These are phyloP conservation scores for Drosophila algonquin DNA, from an alignment of 2,888 invertebrate genomes.

Conservation along the genomic window DNA sequence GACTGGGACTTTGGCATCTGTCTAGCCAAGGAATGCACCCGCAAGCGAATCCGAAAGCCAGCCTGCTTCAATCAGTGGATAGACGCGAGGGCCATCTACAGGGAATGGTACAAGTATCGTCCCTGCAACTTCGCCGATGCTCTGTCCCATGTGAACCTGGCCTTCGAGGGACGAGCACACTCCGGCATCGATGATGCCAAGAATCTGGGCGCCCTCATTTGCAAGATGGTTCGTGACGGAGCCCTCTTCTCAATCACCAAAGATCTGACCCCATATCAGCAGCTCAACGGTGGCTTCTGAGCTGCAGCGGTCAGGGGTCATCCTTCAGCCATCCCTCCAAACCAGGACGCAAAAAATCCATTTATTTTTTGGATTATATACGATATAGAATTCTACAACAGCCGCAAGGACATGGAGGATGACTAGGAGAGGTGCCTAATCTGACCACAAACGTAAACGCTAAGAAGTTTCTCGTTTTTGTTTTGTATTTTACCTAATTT, in stretches of 20 bases:
- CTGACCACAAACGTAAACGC: constrained; percentile 7
- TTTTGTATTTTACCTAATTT: constrained; percentile 18
- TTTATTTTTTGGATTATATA: constrained; percentile 53
- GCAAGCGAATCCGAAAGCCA: constrained; percentile 86
- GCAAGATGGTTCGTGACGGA: constrained; percentile 86
- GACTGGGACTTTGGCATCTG: constrained; percentile 88
- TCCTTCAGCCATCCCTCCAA: constrained; percentile 58
- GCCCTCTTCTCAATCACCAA: constrained; percentile 85
- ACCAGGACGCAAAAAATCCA: constrained; percentile 43
- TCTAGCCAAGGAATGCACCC: constrained; percentile 85
- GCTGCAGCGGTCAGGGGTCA: constrained; percentile 8
- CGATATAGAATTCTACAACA: constrained; percentile 29
- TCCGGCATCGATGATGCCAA: constrained; percentile 87
- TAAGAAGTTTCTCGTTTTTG: constrained; percentile 3
- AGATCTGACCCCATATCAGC: constrained; percentile 83
- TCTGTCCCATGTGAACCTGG: constrained; percentile 85
- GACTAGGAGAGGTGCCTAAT: constrained; percentile 4
- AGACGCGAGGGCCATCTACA: constrained; percentile 86
- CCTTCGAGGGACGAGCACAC: constrained; percentile 86
- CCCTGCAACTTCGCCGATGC: constrained; percentile 85
- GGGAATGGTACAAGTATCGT: constrained; percentile 85
- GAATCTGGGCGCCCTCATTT: constrained; percentile 86
- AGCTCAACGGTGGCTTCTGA: constrained; percentile 81
- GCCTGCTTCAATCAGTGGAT: constrained; percentile 86
- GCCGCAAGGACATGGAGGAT: constrained; percentile 10